Evolutionary conservation across 2,797 vertebrate species (phyloP).

Genomic region (Phrynocephalus guinanensis): DNA sequence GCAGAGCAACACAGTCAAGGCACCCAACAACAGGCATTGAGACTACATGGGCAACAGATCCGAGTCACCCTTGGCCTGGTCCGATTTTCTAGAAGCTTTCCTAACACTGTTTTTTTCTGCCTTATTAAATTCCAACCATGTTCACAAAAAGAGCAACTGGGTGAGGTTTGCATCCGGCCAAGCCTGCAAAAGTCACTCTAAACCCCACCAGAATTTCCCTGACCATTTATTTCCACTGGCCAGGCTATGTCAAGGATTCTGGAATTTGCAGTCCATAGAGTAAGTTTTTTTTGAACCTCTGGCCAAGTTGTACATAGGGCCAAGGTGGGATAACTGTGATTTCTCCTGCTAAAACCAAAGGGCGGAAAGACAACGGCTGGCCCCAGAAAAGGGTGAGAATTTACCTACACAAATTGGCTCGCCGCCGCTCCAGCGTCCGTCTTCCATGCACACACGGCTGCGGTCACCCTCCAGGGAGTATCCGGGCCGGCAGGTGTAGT

Average conservation of each 20-base stretch:
- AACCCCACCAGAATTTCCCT: too few species aligned
- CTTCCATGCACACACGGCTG: slow-evolving; percentile 86
- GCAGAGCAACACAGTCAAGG: too few species aligned
- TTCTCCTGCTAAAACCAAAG: background rate
- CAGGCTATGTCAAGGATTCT: too few species aligned
- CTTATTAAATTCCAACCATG: too few species aligned
- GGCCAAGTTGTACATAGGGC: background rate
- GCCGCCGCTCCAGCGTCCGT: slow-evolving; percentile 86
- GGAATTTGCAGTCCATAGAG: background rate
- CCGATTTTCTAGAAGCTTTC: background rate
- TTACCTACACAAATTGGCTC: slow-evolving; percentile 94
- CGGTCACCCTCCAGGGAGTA: slow-evolving; percentile 89
- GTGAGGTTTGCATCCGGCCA: too few species aligned
- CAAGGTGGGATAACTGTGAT: background rate
- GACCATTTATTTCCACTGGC: too few species aligned
- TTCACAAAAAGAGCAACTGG: too few species aligned
- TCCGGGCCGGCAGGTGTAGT: slow-evolving; percentile 87
- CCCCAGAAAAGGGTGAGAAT: slow-evolving; percentile 50
- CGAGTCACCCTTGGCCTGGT: too few species aligned
- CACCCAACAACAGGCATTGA: too few species aligned
- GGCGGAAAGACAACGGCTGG: fast-evolving
- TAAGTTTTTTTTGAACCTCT: background rate
- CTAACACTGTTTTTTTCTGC: too few species aligned
- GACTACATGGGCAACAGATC: too few species aligned
- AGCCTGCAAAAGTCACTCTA: too few species aligned